These are phyloP conservation scores for Sphaeridia pumilis DNA, from an alignment of 2,888 invertebrate genomes.

Conservation along the genomic window DNA sequence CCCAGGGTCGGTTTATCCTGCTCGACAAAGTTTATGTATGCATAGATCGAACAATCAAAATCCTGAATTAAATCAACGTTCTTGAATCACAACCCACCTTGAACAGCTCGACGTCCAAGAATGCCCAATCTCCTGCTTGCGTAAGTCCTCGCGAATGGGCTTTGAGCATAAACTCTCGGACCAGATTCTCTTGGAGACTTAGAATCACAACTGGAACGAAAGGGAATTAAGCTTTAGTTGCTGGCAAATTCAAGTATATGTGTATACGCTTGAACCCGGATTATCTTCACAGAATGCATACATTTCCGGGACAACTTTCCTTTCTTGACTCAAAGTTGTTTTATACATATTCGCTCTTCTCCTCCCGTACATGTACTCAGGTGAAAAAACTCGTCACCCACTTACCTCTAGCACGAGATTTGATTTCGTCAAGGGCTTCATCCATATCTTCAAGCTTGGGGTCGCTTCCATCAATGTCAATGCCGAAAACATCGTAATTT, in stretches of 20 bases:
- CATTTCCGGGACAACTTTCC: no score
- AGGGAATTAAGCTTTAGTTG: no score
- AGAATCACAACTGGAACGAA: slow-evolving; percentile 58
- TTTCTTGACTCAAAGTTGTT: no score
- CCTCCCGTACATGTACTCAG: no score
- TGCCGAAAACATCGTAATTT: slow-evolving; percentile 33
- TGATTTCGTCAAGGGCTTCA: slow-evolving; percentile 30
- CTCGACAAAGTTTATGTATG: not conserved
- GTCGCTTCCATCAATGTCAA: slow-evolving; percentile 31
- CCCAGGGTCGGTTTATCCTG: not conserved
- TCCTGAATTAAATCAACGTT: no score
- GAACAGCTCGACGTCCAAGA: slow-evolving; percentile 74
- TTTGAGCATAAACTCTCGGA: slow-evolving; percentile 67
- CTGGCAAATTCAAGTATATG: no score
- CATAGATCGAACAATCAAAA: no score
- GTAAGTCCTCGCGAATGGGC: slow-evolving; percentile 71
- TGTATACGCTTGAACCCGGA: no score
- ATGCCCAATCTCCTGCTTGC: slow-evolving; percentile 66
- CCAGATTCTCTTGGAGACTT: slow-evolving; percentile 66
- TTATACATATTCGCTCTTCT: no score
- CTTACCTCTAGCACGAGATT: slow-evolving; percentile 35
- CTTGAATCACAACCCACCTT: no score
- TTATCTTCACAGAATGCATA: no score
- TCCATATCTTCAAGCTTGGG: slow-evolving; percentile 33
- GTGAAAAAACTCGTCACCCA: no score